A percentile compares a stretch with the other conserved stretches of the same genome.
phyloP scores from a whole-genome alignment of 92 coral and sea anemone genomes.

The Actinernus sp. region DNA sequence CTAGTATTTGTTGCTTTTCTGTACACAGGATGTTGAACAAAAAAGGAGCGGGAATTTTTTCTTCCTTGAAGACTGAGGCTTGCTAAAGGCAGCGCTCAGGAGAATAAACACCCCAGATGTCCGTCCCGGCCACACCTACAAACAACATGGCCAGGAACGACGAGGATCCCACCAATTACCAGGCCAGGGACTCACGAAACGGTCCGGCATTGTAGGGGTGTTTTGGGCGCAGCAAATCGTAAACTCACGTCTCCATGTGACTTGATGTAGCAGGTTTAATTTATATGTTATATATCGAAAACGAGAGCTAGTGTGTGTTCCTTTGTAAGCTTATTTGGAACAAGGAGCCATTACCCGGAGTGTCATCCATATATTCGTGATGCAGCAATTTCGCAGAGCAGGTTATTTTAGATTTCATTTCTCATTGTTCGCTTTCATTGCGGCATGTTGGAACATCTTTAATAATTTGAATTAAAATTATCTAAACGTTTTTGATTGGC shows the following conservation, averaged over 20 bases:
- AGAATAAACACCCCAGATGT: neutral
- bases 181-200: neutral
- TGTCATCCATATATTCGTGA: too few species aligned
- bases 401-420: too few species aligned
- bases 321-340: too few species aligned
- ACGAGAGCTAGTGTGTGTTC: neutral
- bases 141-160: neutral
- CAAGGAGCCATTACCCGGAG: too few species aligned
- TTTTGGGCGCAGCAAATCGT: slow-evolving; percentile 16
- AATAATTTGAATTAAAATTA: too few species aligned
- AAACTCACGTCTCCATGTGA: neutral
- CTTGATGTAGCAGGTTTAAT: neutral
- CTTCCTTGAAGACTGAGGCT: slow-evolving; percentile 88
- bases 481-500: too few species aligned
- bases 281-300: neutral
- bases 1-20: slow-evolving; percentile 1
- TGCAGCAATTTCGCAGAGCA: too few species aligned
- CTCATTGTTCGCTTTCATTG: too few species aligned
- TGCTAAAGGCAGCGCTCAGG: slow-evolving; percentile 41
- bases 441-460: too few species aligned
- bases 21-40: slow-evolving; percentile 85
- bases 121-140: neutral
- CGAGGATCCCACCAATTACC: neutral
- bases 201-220: neutral
- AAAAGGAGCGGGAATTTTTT: slow-evolving; percentile 89